Evolutionary conservation across 2,797 vertebrate genomes (phyloP), one percentile per base, ranked within the genome.

Genomic region (Smutsia gigantea): DNA sequence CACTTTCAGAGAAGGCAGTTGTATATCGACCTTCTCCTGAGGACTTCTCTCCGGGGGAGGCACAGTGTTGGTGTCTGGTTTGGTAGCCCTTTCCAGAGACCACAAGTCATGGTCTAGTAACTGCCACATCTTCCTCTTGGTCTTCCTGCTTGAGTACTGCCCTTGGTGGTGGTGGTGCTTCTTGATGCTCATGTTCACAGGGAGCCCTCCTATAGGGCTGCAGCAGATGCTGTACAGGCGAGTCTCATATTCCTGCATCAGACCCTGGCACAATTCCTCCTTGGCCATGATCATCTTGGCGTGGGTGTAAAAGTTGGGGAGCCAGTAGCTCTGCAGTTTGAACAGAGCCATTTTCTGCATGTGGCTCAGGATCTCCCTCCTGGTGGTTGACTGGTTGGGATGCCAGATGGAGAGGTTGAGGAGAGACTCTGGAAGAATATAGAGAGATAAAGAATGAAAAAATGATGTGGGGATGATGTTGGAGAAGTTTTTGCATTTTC

Each of bases 251-350:
- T 98, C 98, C 89, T 97, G 95, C 57, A 98, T 94, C 96, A 98
- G 78, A 39, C 94, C 92, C 18, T n/a, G 75, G 87, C 98, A 98
- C 0, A 74, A 91, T 7, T 98, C 91, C 17, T 99, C 96, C 3
- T 95, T 89, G 49, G 97, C 96, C 96, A 99, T 94, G 12, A 69
- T 12, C 31, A 63, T 71, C 96, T 98, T 99, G 97, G 98, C 98
- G 29, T 98, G 98, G 17, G 86, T 97, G 2, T 98, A 98, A 91
- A 99, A 99, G 95, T 98, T 98, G 59, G 99, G 99, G 39, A 99
- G 98, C 98, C 98, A 99, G 61, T 99, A 99, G 61, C 96, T 98
- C 93, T 98, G 98, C 53, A 99, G 97, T 42, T 97, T 96, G 51
- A 96, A 98, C 37, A 99, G 90, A 27, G 97, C 98, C 29, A 88